These are phyloP conservation scores for Gandaritis pyraliata DNA, from an alignment of 2,888 invertebrate genomes.

Conservation along the genomic window DNA sequence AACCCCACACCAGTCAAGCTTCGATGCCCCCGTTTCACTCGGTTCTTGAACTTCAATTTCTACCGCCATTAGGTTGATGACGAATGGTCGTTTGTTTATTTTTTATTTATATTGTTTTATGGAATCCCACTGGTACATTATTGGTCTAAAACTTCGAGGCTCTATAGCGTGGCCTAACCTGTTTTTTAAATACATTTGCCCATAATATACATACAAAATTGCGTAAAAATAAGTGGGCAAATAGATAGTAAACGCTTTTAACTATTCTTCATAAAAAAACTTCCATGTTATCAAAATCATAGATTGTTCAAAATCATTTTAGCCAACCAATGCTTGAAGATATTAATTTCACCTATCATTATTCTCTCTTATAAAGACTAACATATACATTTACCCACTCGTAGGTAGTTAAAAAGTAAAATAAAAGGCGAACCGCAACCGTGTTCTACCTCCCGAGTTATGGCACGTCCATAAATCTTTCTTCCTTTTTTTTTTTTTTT, in stretches of 20 bases:
- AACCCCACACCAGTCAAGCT: constrained; percentile 42
- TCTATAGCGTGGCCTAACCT: too few relatives aligned
- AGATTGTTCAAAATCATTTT: too few relatives aligned
- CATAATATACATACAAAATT: too few relatives aligned
- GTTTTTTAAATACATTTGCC: too few relatives aligned
- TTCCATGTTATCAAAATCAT: too few relatives aligned
- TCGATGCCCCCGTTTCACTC: constrained; percentile 37
- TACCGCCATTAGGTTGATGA: constrained; percentile 7
- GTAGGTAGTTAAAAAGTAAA: neutral
- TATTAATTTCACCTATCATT: too few relatives aligned
- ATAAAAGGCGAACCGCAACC: constrained; percentile 21
- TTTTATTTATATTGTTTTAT: neutral
- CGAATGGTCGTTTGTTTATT: constrained; percentile 11
- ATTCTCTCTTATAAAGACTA: too few relatives aligned
- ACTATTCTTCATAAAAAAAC: too few relatives aligned
- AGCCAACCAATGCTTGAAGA: too few relatives aligned
- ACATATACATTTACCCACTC: too few relatives aligned
- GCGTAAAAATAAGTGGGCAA: too few relatives aligned
- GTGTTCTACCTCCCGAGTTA: constrained; percentile 25
- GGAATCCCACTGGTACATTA: neutral
- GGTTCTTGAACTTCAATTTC: constrained; percentile 32
- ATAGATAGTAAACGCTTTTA: too few relatives aligned
- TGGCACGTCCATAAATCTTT: constrained; percentile 17
- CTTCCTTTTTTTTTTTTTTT: constrained; percentile 25
- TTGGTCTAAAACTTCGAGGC: neutral